Base-by-base conservation (phyloP, 2,888 invertebrate genomes). In the Smittia aterrima region DNA sequence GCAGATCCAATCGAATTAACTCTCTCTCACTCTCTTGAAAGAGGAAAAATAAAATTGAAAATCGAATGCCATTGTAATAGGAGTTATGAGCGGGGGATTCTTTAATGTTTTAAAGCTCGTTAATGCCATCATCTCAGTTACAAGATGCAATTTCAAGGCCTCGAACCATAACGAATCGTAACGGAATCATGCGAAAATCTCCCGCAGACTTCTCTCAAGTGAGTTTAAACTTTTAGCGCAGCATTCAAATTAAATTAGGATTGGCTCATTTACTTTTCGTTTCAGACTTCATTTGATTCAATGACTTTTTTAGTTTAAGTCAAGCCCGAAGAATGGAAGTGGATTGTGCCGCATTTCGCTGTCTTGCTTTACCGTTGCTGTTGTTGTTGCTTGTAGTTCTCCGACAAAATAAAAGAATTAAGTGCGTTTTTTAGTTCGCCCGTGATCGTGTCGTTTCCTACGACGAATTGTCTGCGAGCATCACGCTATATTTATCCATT, bases 111-210 rank as follows among this genome's bases (percentile, higher is more conserved):
- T 47, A 47, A 47, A 47, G 47, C 16, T 32, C 9, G 20, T 20
- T 58, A 58, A 58, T 58, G 58, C 58, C 58, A 58, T 58, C 58
- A 58, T 58, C 58, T 58, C 58, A 58, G 58, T 58, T 58, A 58
- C 18, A 22, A 58, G 58, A 58, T 58, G 58, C 58, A 58, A 47
- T 58, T 58, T 58, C 58, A 58, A 58, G 58, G 58, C 22, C 18
- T 18, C 22, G 58, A 9, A 18, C 58, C 22, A 58, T 20, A 58
- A 58, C n/a, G 20, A 22, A 58, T 58, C 18, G 58, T 18, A 58
- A 20, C 9, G 16, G 58, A 58, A 58, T 58, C 22, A 58, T 22
- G 20, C 20, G 58, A 58, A 58, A 58, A 58, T 58, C 58, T 58
- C 58, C 58, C 22, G 58, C 18, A n/a, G 58, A 16, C 47, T 47